Evolutionary conservation across 2,888 invertebrate species (phyloP).

Genomic region (Aphodius granarius): DNA sequence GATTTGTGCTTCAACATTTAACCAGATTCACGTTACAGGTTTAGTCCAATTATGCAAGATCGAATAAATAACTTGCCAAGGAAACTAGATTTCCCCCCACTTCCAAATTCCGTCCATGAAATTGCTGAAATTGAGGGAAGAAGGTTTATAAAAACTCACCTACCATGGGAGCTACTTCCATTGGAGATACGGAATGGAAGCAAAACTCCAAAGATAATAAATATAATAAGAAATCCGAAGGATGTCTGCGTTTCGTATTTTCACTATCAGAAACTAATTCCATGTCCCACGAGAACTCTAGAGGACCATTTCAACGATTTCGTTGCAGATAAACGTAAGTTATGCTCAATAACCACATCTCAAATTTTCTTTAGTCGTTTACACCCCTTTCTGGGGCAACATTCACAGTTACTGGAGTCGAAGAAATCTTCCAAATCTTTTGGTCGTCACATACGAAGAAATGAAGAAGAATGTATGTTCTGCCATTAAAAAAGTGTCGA

Average conservation of each 20-base stretch:
- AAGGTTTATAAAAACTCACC: conserved; percentile 66
- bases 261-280: conserved; percentile 64
- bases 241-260: conserved; percentile 73
- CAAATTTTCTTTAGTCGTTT: conserved; percentile 35
- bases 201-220: conserved; percentile 62
- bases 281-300: not conserved
- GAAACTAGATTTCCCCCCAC: not conserved
- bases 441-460: conserved; percentile 45
- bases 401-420: conserved; percentile 47
- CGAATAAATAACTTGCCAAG: not conserved
- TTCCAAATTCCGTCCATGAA: conserved; percentile 30
- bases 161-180: conserved; percentile 65
- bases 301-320: conserved; percentile 11
- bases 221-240: conserved; percentile 72
- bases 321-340: conserved; percentile 23
- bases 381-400: conserved; percentile 43
- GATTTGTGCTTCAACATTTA: not conserved
- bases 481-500: conserved; percentile 51
- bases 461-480: conserved; percentile 52
- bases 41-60: conserved; percentile 2
- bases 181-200: conserved; percentile 49
- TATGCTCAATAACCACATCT: not conserved
- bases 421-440: conserved; percentile 43
- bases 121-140: conserved; percentile 55
- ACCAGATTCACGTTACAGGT: not conserved